Evolutionary conservation across 2,888 invertebrate genomes (phyloP).

Genomic region (Cyclophora albipunctata): DNA sequence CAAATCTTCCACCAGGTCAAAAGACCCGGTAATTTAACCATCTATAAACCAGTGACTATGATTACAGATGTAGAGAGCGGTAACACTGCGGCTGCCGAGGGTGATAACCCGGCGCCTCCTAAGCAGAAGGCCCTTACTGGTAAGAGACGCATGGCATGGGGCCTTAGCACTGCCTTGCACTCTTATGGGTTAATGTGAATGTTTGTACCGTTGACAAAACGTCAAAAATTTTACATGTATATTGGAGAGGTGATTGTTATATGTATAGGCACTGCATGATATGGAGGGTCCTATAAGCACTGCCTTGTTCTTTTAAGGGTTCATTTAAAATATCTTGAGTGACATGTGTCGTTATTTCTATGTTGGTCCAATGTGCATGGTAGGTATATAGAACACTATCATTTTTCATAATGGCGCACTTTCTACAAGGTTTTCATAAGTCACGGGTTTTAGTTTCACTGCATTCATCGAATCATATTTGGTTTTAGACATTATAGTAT

Average conservation of each 20-base stretch:
- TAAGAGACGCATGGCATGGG: conserved; percentile 33
- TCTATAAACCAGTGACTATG: conserved; percentile 14
- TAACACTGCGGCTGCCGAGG: conserved; percentile 29
- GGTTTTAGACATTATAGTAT: neutral
- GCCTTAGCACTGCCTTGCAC: conserved; percentile 3
- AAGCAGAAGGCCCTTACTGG: conserved; percentile 28
- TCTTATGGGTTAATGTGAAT: neutral
- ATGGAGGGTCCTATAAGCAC: too few species aligned
- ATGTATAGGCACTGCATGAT: neutral
- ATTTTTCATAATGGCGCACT: too few species aligned
- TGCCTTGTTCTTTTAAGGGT: neutral
- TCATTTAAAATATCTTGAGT: neutral
- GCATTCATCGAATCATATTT: neutral
- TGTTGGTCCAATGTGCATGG: too few species aligned
- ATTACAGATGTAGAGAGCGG: conserved; percentile 61
- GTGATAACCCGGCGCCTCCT: conserved; percentile 25
- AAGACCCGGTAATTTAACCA: too few species aligned
- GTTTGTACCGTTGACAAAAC: neutral
- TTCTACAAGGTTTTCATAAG: too few species aligned
- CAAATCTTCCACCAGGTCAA: too few species aligned
- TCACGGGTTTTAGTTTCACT: too few species aligned
- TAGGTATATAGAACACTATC: too few species aligned
- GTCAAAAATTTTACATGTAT: too few species aligned
- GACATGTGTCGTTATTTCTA: too few species aligned
- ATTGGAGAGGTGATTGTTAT: too few species aligned